Evolutionary conservation across 2,113 vertebrate species (phyloP), one percentile per base, ranked within the genome.

Genomic region (Rhea americana): DNA sequence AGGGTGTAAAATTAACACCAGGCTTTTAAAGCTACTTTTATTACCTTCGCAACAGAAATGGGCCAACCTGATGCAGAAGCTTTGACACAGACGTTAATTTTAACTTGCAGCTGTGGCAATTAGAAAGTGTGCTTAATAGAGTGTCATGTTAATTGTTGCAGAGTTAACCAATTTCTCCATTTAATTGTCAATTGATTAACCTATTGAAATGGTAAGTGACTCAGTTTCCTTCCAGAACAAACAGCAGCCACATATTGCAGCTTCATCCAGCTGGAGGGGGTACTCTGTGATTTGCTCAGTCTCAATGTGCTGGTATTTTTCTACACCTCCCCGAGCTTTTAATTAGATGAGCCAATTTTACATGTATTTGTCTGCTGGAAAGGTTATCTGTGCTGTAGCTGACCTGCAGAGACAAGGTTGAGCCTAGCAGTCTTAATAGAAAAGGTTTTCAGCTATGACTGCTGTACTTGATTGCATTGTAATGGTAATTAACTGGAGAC

Each of bases 161-260:
- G 96, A 98, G 97, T 98, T 98, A 98, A 98, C 98, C 97, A 98
- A 98, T 98, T 98, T 98, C 98, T 98, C 97, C 97, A 96, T 98
- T 98, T 98, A 98, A 98, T 98, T 98, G 98, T 96, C 97, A 97
- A 98, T 98, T 98, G 98, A 98, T 98, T 98, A 98, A 98, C 97
- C 98, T 98, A 98, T 98, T 98, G 98, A 98, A 98, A 98, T 98
- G 98, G 98, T 98, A 98, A 98, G 97, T 98, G 98, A 98, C 98
- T 98, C 98, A 98, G 98, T 98, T 98, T 98, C 98, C 98, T 98
- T 97, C 97, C 96, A 97, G 97, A 98, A 97, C 98, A 98, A 98
- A 98, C 96, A 98, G 96, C 96, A 93, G 96, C 94, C 68, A 82
- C 97, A 93, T 96, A 97, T 88, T 96, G 97, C 95, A 93, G 96